Base-by-base conservation (phyloP, 2,113 vertebrate genomes). In the Bagarius yarrelli region DNA sequence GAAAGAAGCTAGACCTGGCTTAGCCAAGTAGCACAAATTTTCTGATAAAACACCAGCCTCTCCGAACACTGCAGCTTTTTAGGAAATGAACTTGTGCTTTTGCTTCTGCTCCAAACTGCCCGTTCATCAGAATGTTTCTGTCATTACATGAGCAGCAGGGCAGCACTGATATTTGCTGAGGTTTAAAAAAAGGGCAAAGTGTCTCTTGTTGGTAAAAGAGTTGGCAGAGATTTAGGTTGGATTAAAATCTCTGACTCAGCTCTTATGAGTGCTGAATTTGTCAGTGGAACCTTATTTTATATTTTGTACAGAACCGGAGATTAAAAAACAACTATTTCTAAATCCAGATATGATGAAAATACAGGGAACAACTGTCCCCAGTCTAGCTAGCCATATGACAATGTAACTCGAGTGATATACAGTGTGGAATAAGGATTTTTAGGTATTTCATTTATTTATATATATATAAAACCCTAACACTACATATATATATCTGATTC, bases 281-380 rank as follows among this genome's bases (percentile, higher is more conserved):
- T 57, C 69, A 79, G 57, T 56, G 52, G 56, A 84, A 73, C 55
- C 16, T 44, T 36, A 81, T 88, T 61, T n/a, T 83, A 84, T 90
- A 82, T 78, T 77, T 27, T 66, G 50, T 47, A 56, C 30, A 63
- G 77, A 77, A 66, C 47, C 72, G 70, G 63, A 78, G 64, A 87
- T 83, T 53, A 84, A 85, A 50, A 87, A 73, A 83, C 84, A 85
- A 79, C 86, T 27, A 67, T 78, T 85, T 19, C 0, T 25, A 85
- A 88, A 92, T 91, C 88, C 85, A 70, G n/a, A 75, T 53, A 60
- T 76, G 81, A 66, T 34, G 25, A 66, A 90, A 90, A 91, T 90
- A 89, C 80, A 34, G 53, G 72, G 30, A 80, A 78, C 36, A 81
- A 76, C 50, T 85, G 80, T 85, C 85, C 85, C 77, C n/a, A 44